Evolutionary conservation across 2,888 invertebrate species (phyloP).

Genomic region (Plebejus argus): DNA sequence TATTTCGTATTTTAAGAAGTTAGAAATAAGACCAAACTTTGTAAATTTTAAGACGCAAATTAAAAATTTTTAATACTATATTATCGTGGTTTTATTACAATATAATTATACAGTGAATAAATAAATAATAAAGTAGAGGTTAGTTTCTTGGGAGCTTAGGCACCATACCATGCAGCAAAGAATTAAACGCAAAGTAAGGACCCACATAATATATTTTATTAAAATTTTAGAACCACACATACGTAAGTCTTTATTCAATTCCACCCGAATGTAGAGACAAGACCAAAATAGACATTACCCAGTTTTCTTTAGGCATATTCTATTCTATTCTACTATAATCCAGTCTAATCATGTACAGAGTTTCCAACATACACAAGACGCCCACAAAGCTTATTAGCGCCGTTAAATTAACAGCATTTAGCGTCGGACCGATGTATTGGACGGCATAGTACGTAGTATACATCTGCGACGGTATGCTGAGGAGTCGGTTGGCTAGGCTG

Average conservation of each 20-base stretch:
- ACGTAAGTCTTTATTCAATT: too few relatives aligned
- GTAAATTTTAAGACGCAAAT: background rate
- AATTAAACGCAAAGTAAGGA: too few relatives aligned
- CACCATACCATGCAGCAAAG: too few relatives aligned
- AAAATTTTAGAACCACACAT: too few relatives aligned
- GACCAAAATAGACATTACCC: too few relatives aligned
- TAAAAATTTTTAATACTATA: background rate
- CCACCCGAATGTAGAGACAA: too few relatives aligned
- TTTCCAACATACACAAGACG: constrained; percentile 50
- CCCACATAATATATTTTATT: too few relatives aligned
- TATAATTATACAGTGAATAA: background rate
- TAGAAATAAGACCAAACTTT: background rate
- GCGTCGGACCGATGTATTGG: constrained; percentile 46
- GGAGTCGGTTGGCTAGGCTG: constrained; percentile 51
- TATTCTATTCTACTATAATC: constrained; percentile 51
- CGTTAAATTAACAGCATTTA: constrained; percentile 48
- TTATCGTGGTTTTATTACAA: background rate
- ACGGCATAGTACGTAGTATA: constrained; percentile 52
- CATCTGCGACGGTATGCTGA: constrained; percentile 53
- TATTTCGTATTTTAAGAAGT: background rate
- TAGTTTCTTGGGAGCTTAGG: too few relatives aligned
- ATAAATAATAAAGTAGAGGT: background rate
- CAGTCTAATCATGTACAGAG: constrained; percentile 50
- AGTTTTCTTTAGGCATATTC: background rate
- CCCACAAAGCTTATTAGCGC: constrained; percentile 47